Base-by-base conservation (phyloP, 1,140 invertebrate species). In the Telenomus remus region DNA sequence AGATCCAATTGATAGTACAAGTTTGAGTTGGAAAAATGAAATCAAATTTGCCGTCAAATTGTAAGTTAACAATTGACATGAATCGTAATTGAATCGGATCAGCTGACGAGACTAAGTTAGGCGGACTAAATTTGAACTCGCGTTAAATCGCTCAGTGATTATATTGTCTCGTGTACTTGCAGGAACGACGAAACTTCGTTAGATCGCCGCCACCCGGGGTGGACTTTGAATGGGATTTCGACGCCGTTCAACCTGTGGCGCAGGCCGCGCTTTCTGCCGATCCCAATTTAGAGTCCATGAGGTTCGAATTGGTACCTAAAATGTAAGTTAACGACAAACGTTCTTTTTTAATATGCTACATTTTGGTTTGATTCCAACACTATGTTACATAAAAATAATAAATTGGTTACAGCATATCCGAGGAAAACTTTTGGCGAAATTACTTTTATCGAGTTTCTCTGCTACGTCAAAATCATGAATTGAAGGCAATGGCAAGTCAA, bases 371-470 rank as follows among this genome's bases (percentile, higher is more conserved):
- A 3, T 27, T 27, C n/a, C n/a, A 27, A 27, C 6, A 27, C 19
- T 27, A 3, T 27, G 1, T 27, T 27, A 27, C 19, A 27, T 27
- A 27, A 27, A 27, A 1, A 27, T 27, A 6, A 27, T 3, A 27
- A 27, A 27, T 27, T 27, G 19, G 76, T 85, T 90, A 48, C 87
- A 98, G 97, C 83, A 96, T 99, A 81, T 97, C 93, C 82, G 98
- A 99, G 90, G 97, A 99, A 89, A 95, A 95, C 83, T 99, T 99
- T 89, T 99, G 98, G 98, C 92, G 96, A 81, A 99, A 99, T 90
- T 99, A 99, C 88, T 99, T 99, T 90, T 99, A 99, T 89, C 95
- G 98, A 84, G 95, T 99, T 66, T 98, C 96, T 76, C 92, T 99
- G 27, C 96, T 99, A 81, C 97, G 97, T 84, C 98, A 99, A 89